A percentile compares a stretch with the other conserved stretches of the same genome.
phyloP scores from a whole-genome alignment of 2,888 invertebrate genomes.

The Cheilosia vernalis region DNA sequence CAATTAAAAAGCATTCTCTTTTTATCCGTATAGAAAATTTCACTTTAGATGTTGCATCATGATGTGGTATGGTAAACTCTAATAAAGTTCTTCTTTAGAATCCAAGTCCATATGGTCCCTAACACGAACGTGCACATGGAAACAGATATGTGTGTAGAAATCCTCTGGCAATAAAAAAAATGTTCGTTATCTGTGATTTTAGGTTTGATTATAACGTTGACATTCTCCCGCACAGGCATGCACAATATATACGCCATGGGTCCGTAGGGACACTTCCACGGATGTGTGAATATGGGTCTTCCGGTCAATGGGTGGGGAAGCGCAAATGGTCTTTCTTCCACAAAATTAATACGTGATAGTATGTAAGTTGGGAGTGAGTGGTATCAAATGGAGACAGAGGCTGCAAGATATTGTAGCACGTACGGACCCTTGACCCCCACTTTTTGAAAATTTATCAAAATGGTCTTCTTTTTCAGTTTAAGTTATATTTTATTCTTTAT shows the following conservation, averaged over 20 bases:
- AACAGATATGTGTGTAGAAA: background rate
- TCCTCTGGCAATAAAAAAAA: conserved; percentile 19
- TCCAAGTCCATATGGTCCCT: background rate
- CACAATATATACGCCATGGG: background rate
- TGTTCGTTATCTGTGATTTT: conserved; percentile 55
- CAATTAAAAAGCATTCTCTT: conserved; percentile 32
- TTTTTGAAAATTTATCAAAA: too few relatives aligned
- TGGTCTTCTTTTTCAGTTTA: too few relatives aligned
- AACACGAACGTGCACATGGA: background rate
- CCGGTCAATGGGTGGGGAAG: conserved; percentile 44
- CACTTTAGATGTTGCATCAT: conserved; percentile 16
- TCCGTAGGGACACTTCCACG: background rate
- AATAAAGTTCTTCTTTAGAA: conserved; percentile 8
- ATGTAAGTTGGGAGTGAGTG: background rate
- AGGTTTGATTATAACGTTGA: conserved; percentile 45
- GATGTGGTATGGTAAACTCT: background rate
- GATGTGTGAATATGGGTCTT: conserved; percentile 43
- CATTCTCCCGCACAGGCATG: conserved; percentile 29
- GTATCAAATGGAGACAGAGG: background rate
- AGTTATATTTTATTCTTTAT: too few relatives aligned
- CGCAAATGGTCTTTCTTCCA: conserved; percentile 38
- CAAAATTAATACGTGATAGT: conserved; percentile 27
- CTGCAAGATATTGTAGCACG: background rate
- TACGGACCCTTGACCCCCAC: too few relatives aligned
- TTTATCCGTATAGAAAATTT: background rate